These are phyloP conservation scores for Protodeltote pygarga DNA, from an alignment of 2,888 invertebrate genomes.

Conservation along the genomic window DNA sequence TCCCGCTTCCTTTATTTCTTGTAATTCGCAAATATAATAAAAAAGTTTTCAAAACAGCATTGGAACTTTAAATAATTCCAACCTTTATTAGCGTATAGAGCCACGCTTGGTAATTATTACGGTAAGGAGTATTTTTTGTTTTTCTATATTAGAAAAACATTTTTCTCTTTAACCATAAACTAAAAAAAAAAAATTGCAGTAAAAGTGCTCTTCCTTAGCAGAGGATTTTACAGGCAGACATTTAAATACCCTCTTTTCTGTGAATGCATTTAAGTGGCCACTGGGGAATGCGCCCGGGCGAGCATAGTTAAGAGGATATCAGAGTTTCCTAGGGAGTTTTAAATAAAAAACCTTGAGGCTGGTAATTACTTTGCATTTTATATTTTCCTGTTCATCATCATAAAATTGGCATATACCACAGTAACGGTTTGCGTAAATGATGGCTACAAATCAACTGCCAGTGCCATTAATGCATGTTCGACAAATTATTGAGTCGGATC, in stretches of 20 bases:
- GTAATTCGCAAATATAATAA: too few species aligned
- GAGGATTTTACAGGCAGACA: conserved; percentile 46
- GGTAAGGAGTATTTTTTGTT: too few species aligned
- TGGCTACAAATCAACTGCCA: background rate
- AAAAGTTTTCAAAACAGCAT: too few species aligned
- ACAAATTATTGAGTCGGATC: conserved; percentile 11
- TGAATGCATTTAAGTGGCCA: conserved; percentile 58
- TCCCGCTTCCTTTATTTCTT: too few species aligned
- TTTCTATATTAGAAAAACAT: background rate
- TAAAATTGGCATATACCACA: background rate
- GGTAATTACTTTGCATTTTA: conserved; percentile 46
- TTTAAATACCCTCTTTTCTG: conserved; percentile 57
- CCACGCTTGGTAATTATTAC: too few species aligned
- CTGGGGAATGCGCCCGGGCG: conserved; percentile 45
- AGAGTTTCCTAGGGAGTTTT: conserved; percentile 37
- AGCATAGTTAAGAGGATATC: conserved; percentile 50
- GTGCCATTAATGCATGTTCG: background rate
- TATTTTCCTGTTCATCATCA: background rate
- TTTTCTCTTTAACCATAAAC: conserved; percentile 6
- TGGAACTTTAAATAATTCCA: too few species aligned
- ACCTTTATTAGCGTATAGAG: too few species aligned
- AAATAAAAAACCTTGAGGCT: conserved; percentile 44
- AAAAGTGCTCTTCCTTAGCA: conserved; percentile 24
- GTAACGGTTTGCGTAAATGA: background rate
- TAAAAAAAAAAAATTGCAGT: conserved; percentile 12